A percentile compares a stretch with the other conserved stretches of the same genome.
These are phyloP conservation scores for Drosophila melanosoma DNA, from an alignment of 2,888 invertebrate genomes.

Conservation along the genomic window DNA sequence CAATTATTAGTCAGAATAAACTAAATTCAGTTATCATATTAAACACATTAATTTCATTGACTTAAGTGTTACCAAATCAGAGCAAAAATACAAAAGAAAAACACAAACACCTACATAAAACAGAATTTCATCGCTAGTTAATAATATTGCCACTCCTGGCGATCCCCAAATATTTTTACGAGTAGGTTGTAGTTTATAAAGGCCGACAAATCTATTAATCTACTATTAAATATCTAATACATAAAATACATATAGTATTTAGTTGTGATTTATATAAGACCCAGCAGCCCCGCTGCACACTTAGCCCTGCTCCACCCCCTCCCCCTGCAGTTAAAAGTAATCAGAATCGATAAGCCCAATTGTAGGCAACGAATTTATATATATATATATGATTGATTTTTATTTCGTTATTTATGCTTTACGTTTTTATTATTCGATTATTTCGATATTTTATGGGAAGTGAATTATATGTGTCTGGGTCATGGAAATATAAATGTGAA, in stretches of 20 bases:
- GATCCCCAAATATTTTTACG: conserved; percentile 41
- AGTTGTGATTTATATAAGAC: conserved; percentile 71
- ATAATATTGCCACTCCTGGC: conserved; percentile 36
- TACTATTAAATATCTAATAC: conserved; percentile 33
- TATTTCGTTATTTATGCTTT: conserved; percentile 65
- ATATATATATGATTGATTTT: conserved; percentile 47
- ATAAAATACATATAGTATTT: conserved; percentile 47
- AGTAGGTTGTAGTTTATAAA: conserved; percentile 69
- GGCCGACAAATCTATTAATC: conserved; percentile 48
- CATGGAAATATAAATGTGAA: conserved; percentile 12
- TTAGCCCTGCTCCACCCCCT: conserved; percentile 52
- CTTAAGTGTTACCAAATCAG: conserved; percentile 15
- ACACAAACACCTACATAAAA: conserved; percentile 27
- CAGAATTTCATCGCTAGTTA: conserved; percentile 44
- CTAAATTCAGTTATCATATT: conserved; percentile 39
- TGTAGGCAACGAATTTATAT: conserved; percentile 53
- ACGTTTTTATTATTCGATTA: conserved; percentile 53
- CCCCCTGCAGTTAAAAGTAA: conserved; percentile 48
- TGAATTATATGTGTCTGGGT: conserved; percentile 28
- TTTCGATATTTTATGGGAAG: conserved; percentile 59
- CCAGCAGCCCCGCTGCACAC: conserved; percentile 65
- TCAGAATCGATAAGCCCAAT: conserved; percentile 49
- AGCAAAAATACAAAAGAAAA: conserved; percentile 20
- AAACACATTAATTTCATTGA: conserved; percentile 48
- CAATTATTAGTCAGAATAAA: conserved; percentile 30